Evolutionary conservation across 2,888 invertebrate genomes (phyloP).

Genomic region (Brassicogethes aeneus): DNA sequence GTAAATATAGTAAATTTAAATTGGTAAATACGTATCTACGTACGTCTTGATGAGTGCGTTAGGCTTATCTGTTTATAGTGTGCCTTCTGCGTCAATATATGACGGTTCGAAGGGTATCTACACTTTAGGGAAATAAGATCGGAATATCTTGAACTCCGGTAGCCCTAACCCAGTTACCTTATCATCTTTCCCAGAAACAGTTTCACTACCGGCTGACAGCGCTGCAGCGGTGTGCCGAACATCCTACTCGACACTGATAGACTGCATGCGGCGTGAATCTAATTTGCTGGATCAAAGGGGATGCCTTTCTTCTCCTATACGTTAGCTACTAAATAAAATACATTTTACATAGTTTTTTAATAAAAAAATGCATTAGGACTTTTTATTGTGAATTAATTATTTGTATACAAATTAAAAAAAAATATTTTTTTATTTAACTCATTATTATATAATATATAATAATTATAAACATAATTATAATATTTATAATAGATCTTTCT

Average conservation of each 20-base stretch:
- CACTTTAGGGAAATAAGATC: conserved; percentile 22
- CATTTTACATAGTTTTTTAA: too few relatives aligned
- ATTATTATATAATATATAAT: too few relatives aligned
- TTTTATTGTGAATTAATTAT: too few relatives aligned
- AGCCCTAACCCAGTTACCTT: conserved; percentile 21
- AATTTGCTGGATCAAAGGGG: conserved; percentile 7
- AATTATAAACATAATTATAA: too few relatives aligned
- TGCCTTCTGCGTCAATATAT: conserved; percentile 8
- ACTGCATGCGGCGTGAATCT: conserved; percentile 6
- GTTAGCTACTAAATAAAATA: background rate
- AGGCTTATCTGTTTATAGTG: background rate
- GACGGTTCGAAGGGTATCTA: conserved; percentile 17
- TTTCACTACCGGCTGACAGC: conserved; percentile 1
- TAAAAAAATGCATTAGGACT: too few relatives aligned
- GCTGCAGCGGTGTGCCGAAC: conserved; percentile 2
- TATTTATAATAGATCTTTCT: too few relatives aligned
- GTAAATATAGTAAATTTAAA: too few relatives aligned
- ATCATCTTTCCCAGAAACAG: conserved; percentile 15
- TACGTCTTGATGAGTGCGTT: background rate
- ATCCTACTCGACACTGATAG: too few relatives aligned
- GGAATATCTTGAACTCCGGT: conserved; percentile 14
- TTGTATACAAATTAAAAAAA: too few relatives aligned
- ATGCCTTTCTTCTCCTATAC: background rate
- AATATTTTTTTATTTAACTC: too few relatives aligned
- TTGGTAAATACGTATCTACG: too few relatives aligned